Evolutionary conservation across 2,888 invertebrate genomes (phyloP), one percentile per base, ranked within the genome.

Genomic region (Ochropleura leucogaster): DNA sequence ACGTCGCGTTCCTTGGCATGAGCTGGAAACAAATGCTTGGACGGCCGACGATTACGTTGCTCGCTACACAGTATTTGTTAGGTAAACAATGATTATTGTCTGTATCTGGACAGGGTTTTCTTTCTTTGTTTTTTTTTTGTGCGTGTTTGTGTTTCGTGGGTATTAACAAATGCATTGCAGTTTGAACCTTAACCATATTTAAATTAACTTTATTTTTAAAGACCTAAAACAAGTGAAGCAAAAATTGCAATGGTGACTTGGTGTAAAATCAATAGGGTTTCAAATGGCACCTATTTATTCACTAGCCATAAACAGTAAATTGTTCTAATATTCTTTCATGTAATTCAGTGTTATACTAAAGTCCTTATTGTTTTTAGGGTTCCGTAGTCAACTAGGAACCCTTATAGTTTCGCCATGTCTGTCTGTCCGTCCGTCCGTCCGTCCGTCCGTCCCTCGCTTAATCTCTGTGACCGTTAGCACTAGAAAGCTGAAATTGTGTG

Each of bases 21-120:
- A 99, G 98, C 97, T 99, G 99, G 99, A 98, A 98, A 94, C 98
- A 98, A 96, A 98, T 99, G 98, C 98, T 99, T 95, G 99, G 99
- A 92, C 97, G 99, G 91, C 99, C 99, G 85, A 98, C 99, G 89
- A 98, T 99, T 95, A 98, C 98, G 88, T 97, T 99, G 96, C 98
- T 98, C 95, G 98, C 98, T 93, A 98, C 98, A 94, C 97, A 98
- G 95, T 97, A 97, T 96, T 97, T 98, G 96, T 97, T 98, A 98
- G 98, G 98, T 98, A 98, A 97, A 65, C 2, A 66, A 62, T 72
- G 14, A 71, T 72, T 81, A 85, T 72, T 72, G 67, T 59, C 44
- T 70, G 42, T 70, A 46, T 62, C 12, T 69, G 59, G 57, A 30
- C 51, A 53, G 64, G 46, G 64, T 66, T 75, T 80, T 72, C 53